Conservation (phyloP, 2,888 invertebrate genomes). For the Dexiosoma caninum region DNA sequence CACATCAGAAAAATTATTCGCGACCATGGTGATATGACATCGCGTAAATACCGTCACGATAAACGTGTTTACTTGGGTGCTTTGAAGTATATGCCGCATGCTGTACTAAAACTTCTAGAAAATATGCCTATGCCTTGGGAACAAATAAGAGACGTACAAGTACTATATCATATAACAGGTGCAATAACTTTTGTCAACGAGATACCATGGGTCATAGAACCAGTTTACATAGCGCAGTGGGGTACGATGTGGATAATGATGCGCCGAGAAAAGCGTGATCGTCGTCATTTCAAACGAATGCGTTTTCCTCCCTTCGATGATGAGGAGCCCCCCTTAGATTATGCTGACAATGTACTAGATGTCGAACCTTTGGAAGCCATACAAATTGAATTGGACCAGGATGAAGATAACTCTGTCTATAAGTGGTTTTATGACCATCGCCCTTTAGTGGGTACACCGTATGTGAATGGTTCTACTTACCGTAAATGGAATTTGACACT, state of each 20-base stretch:
- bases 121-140: slow-evolving; percentile 99
- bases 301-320: slow-evolving; percentile 99
- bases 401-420: slow-evolving; percentile 93
- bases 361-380: slow-evolving; percentile 99
- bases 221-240: slow-evolving; percentile 99
- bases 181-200: slow-evolving; percentile 99
- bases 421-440: slow-evolving; percentile 99
- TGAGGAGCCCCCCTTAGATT: slow-evolving; percentile 99
- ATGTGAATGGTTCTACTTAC: slow-evolving; percentile 97
- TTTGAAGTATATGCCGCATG: slow-evolving; percentile 99
- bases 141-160: slow-evolving; percentile 98
- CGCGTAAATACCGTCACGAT: slow-evolving; percentile 98
- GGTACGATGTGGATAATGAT: slow-evolving; percentile 99
- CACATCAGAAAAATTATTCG: slow-evolving; percentile 99
- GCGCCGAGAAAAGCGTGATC: slow-evolving; percentile 98
- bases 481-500: slow-evolving; percentile 96
- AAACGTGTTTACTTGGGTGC: slow-evolving; percentile 99
- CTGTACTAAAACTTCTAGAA: slow-evolving; percentile 98
- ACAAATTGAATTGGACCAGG: slow-evolving; percentile 97
- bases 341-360: slow-evolving; percentile 99
- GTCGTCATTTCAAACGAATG: slow-evolving; percentile 99
- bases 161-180: slow-evolving; percentile 98
- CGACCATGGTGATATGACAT: slow-evolving; percentile 99
- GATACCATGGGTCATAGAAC: slow-evolving; percentile 99
- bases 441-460: slow-evolving; percentile 94